Evolutionary conservation across 2,888 invertebrate species (phyloP), one percentile per base, ranked within the genome.

Genomic region (Platycheirus rosarum): DNA sequence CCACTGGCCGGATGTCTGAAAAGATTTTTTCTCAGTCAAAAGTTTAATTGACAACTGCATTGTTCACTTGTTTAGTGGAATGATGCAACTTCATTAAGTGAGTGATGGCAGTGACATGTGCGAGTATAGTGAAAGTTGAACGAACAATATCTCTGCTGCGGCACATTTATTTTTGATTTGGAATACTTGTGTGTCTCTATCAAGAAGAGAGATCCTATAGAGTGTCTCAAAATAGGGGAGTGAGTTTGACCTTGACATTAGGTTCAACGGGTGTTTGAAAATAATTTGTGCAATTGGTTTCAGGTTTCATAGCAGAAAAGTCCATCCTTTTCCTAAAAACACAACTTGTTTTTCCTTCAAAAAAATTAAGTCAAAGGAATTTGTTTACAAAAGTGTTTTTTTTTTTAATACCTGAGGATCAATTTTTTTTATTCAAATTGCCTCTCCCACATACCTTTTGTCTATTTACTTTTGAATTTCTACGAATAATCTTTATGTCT

Each of bases 51-150:
- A 53, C 26, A 63, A 70, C 53, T 71, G 70, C 75, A 80, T 80
- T 80, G 80, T 80, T 80, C 80, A 71, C 60, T 80, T 71, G 60
- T 80, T 60, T 75, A 80, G 46, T 16, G 60, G 65, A 55, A 80
- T 80, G 80, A 80, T 75, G 80, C 80, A 75, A 80, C 70, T 80
- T 35, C 42, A 79, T 79, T 69, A 65, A 26, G 46, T 46, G 23
- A 29, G 35, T 51, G 57, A 51, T 44, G 35, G 71, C 70, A 69
- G 55, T 63, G 51, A 63, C 62, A 70, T 76, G 53, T 75, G n/a
- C n/a, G 62, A 60, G 53, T 76, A 44, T 60, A 51, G 70, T 51
- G 68, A 75, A 75, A 75, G 75, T 75, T 75, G 75, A 75, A 60
- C 29, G 75, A 26, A 68, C 68, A 75, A 68, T 26, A 68, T 60